Evolutionary conservation across 2,888 invertebrate genomes (phyloP), one percentile per base, ranked within the genome.

Genomic region (Koerneria pararmatus): DNA sequence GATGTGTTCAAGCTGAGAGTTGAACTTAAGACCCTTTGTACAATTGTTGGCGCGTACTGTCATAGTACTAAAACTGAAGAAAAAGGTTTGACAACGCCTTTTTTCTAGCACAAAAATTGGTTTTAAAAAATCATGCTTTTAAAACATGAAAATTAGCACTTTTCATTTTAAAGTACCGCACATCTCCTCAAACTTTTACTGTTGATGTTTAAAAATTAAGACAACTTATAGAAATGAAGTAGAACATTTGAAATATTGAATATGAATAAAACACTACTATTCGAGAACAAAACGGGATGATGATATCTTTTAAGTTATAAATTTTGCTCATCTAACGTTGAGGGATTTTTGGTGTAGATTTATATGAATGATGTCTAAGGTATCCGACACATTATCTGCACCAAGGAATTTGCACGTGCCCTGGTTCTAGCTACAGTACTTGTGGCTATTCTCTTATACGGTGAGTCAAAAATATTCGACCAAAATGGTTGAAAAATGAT

Each of bases 391-490:
- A 67, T 69, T 46, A 73, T 80, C 5, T 80, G 79, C 67, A 74
- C 74, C 22, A 80, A 79, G 65, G 71, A 66, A 27, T 81, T 81
- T 57, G 77, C 80, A 1, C 46, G 76, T 2, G 69, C 74, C 34
- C 71, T 78, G 61, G 77, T 74, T 54, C 66, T 78, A n/a, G 72
- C 67, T 6, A 79, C 78, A 1, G 69, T 77, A 0, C 49, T 74
- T 6, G 70, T 56, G 3, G 54, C 64, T 0, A 46, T 56, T 0
- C 41, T 46, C 5, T 19, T 64, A 2, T 64, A 64, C 27, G 64
- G 64, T 64, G 1, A 41, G 54, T 46, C 46, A 19, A 46, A 15
- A 46, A 15, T 46, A 46, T 46, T 41, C n/a, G n/a, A 15, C 46
- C 11, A 41, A 41, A 41, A 41, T 41, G 11, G 46, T 15, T 15